Evolutionary conservation across 2,888 invertebrate genomes (phyloP).

Genomic region (Callyntrura sp.): DNA sequence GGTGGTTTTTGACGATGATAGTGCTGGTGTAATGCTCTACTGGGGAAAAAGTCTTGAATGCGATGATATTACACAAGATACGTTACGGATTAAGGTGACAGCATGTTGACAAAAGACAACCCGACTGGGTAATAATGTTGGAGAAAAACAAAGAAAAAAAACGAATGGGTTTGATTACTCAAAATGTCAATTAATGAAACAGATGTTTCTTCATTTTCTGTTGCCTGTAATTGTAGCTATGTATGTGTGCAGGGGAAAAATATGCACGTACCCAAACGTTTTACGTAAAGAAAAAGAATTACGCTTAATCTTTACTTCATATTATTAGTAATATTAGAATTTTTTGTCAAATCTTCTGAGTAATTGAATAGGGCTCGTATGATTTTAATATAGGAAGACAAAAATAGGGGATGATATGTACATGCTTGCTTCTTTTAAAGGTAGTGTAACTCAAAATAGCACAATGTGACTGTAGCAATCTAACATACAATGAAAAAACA

Average conservation of each 20-base stretch:
- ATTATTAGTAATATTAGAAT: too few species aligned
- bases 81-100: conserved; percentile 75
- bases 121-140: conserved; percentile 61
- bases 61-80: conserved; percentile 64
- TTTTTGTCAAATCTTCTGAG: too few species aligned
- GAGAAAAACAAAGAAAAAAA: conserved; percentile 70
- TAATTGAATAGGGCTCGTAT: too few species aligned
- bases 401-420: too few species aligned
- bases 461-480: too few species aligned
- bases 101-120: conserved; percentile 74
- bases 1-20: conserved; percentile 43
- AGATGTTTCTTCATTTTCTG: conserved; percentile 57
- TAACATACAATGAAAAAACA: not conserved
- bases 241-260: not conserved
- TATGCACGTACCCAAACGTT: not conserved
- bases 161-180: conserved; percentile 39
- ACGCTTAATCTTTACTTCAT: too few species aligned
- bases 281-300: not conserved
- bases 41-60: conserved; percentile 17
- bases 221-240: not conserved
- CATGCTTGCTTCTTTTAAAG: too few species aligned
- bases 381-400: too few species aligned
- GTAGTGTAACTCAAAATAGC: too few species aligned
- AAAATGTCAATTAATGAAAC: conserved; percentile 75
- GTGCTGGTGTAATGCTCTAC: conserved; percentile 4